Base-by-base conservation (phyloP, 2,888 invertebrate species). In the Sycophila texana region DNA sequence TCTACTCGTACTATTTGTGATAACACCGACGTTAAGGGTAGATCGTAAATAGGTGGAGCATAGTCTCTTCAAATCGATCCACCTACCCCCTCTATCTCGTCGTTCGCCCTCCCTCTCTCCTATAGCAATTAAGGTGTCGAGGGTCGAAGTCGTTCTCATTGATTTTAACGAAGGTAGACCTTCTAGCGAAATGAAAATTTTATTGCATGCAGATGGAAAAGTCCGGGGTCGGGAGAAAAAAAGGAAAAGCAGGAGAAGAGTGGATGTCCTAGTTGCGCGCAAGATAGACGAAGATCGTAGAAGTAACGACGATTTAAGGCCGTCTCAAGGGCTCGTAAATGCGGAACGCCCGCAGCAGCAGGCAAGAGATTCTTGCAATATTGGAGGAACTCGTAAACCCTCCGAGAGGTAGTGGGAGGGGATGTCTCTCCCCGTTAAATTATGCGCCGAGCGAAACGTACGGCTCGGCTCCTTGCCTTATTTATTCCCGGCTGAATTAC, bases 301-400 rank as follows among this genome's bases (percentile, higher is more conserved):
- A 60, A 58, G 74, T 82, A 82, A 83, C 82, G 78, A 81, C 81
- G 80, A 86, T 85, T 86, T 84, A 84, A 84, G 82, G 80, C 82
- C 74, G 83, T 84, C 84, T 86, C 83, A 82, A 84, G 82, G 79
- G 83, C 83, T 85, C 85, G 83, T 86, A 84, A 86, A 85, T 79
- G 83, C 80, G 72, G 81, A 76, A 77, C 78, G 78, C 65, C 75
- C 80, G 81, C 78, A 70, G 77, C 78, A 53, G 55, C 39, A 81
- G 80, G 77, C 79, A 80, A 82, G 74, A 74, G 83, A 84, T 84
- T 85, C 84, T 84, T 81, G 82, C 84, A 85, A 86, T 86, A 87
- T 85, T 78, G 83, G 82, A 82, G 82, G 39, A 82, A 81, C 83
- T 84, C 85, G 83, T 86, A 86, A 86, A 86, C 79, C 82, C 79